Conservation (phyloP, 2,888 invertebrate species). For the Patella ulyssiponensis region DNA sequence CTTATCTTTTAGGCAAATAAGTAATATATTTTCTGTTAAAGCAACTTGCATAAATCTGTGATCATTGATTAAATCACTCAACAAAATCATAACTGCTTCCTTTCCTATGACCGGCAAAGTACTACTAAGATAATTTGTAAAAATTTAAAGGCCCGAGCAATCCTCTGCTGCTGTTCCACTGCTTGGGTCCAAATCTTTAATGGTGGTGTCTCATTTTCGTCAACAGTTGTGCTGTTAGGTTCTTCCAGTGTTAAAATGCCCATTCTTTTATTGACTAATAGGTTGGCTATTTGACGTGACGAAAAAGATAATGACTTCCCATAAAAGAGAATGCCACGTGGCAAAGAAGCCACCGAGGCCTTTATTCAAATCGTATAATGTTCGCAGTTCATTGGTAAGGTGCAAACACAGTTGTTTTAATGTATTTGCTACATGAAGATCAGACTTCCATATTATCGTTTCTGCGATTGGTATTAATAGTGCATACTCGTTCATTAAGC, state of each 20-base stretch:
- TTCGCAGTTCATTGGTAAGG: background rate
- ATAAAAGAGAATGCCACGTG: conserved; percentile 5
- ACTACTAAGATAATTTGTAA: background rate
- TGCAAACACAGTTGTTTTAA: background rate
- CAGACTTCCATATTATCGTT: background rate
- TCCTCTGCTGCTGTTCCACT: background rate
- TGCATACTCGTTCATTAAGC: background rate
- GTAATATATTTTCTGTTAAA: background rate
- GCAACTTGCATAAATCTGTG: background rate
- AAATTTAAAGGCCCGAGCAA: background rate
- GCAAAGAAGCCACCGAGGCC: background rate
- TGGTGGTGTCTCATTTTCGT: conserved; percentile 2
- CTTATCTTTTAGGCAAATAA: background rate
- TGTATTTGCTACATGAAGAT: too few relatives aligned
- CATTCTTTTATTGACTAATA: background rate
- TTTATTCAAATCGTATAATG: background rate
- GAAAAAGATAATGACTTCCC: background rate
- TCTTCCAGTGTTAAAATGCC: background rate
- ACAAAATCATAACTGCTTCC: background rate
- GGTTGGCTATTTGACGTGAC: background rate
- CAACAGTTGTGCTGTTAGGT: background rate
- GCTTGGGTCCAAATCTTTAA: background rate
- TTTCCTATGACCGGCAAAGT: conserved; percentile 3
- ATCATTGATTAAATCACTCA: background rate
- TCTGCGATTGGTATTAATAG: background rate